Base-by-base conservation (phyloP, 1,140 invertebrate genomes). In the Zaprionus tsacasi region DNA sequence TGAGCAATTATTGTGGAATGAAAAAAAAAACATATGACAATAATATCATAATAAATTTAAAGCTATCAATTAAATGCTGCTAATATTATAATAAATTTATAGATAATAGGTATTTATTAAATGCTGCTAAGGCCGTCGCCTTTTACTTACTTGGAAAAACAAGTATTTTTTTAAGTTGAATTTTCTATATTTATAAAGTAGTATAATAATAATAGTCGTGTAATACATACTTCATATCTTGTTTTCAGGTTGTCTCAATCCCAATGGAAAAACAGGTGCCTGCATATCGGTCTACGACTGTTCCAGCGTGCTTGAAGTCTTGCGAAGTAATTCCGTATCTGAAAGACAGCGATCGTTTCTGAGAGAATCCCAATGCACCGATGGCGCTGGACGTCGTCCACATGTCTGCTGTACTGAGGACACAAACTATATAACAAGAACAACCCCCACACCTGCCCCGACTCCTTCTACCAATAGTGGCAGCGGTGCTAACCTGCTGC, bases 211-310 rank as follows among this genome's bases (percentile, higher is more conserved):
- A 8, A 4, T 8, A 8, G 6, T 35, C 7, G 10, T 35, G 6
- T 8, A 3, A 15, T 15, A 45, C n/a, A 15, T 1, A 50, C 17
- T 21, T 12, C 1, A 6, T 5, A 25, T 33, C 0, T 36, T 35
- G 5, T 1, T 30, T 30, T 30, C 25, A 87, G 83, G n/a, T 33
- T 92, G 91, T 38, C 45, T 10, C 11, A 92, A 91, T 70, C 91
- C 91, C 7, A 90, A 88, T 55, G 61, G 69, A 17, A 81, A 74
- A 30, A n/a, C 15, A 6, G 91, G 91, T 13, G 7, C 27, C 36
- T 92, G 91, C 38, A 10, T 82, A 27, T 92, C 91, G 8, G 75
- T 92, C 36, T 91, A 92, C 48, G 82, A 92, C 17, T 92, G 91
- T 15, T 75, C 76, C 13, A 71, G 66, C 35, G 43, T 92, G 1